phyloP scores from a whole-genome alignment of 2,797 vertebrate species.

The Scolopax rusticola region DNA sequence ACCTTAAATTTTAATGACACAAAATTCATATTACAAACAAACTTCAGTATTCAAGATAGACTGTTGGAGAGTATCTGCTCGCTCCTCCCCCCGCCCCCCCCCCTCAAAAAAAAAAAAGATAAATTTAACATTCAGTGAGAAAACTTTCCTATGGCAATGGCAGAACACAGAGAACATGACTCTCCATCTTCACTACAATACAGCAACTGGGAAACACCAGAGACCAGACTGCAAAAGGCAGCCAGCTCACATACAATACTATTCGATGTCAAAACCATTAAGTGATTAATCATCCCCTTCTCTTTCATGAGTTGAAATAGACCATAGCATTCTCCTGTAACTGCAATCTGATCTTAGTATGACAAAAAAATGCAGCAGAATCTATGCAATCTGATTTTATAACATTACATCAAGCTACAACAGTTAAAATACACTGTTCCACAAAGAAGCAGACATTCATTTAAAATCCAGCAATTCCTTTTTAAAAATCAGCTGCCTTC shows the following conservation, averaged over 20 bases:
- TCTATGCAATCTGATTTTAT: background rate
- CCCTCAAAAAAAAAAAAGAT: background rate
- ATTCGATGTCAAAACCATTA: background rate
- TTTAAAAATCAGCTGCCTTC: background rate
- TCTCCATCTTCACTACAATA: background rate
- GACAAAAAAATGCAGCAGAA: background rate
- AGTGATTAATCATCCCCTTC: background rate
- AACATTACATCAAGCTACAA: background rate
- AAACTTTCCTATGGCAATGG: background rate
- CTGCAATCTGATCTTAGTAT: background rate
- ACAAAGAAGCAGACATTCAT: background rate
- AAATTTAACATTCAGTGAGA: background rate
- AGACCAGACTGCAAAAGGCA: background rate
- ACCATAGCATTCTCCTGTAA: background rate
- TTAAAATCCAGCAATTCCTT: conserved; percentile 13
- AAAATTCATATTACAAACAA: background rate
- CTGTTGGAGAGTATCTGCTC: background rate
- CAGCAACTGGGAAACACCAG: background rate
- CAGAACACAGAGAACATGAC: background rate
- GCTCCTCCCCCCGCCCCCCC: too few species aligned
- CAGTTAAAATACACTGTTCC: background rate
- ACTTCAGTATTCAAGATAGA: background rate
- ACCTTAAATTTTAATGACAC: background rate
- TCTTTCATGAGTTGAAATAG: background rate
- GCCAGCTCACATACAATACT: background rate